phyloP scores from a whole-genome alignment of 2,888 invertebrate genomes.

The Amiota minor region DNA sequence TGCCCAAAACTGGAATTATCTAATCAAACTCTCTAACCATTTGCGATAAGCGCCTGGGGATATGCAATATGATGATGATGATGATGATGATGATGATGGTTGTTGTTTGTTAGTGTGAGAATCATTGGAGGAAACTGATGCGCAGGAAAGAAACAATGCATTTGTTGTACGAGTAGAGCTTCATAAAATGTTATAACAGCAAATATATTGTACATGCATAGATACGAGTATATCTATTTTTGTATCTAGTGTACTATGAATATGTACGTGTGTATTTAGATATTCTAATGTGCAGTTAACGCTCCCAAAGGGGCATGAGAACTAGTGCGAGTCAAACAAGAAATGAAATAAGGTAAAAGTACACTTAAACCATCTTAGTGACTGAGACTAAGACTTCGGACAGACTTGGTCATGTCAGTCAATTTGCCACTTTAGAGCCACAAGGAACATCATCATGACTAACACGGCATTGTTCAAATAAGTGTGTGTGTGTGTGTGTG shows the following conservation, averaged over 20 bases:
- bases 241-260: constrained; percentile 29
- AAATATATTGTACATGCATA: constrained; percentile 3
- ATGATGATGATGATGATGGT: background rate
- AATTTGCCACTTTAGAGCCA: constrained; percentile 64
- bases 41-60: constrained; percentile 3
- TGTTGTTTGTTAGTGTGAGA: too few species aligned
- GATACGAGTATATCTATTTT: background rate
- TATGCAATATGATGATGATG: background rate
- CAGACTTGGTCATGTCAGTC: constrained; percentile 59
- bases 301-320: constrained; percentile 50
- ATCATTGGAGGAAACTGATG: too few species aligned
- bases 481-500: background rate
- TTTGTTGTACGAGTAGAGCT: background rate
- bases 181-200: background rate
- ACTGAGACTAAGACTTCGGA: constrained; percentile 44
- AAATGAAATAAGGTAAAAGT: constrained; percentile 1
- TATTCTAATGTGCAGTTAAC: constrained; percentile 64
- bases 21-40: background rate
- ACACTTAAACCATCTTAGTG: constrained; percentile 57
- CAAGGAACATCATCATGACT: background rate
- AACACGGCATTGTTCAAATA: background rate
- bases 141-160: too few species aligned
- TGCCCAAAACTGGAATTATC: background rate
- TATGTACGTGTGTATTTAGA: constrained; percentile 64
- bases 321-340: constrained; percentile 33